phyloP scores from a whole-genome alignment of 2,797 vertebrate genomes.

The Myoxocephalus aenaeus region DNA sequence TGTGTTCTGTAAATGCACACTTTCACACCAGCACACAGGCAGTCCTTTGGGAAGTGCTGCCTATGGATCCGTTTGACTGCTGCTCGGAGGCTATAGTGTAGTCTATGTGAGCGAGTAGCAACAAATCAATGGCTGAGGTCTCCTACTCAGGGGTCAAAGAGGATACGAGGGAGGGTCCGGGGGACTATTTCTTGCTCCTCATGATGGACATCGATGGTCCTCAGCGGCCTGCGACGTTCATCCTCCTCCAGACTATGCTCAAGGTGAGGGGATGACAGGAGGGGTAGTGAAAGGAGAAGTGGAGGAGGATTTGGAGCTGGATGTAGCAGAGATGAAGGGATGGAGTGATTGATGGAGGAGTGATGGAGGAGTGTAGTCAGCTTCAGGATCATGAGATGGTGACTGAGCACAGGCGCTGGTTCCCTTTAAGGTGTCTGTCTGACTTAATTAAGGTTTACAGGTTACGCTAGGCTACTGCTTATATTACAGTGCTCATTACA shows the following conservation, averaged over 20 bases:
- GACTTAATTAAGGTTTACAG: slow-evolving; percentile 86
- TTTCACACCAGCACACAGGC: slow-evolving; percentile 29
- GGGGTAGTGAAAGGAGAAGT: slow-evolving; percentile 64
- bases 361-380: slow-evolving; percentile 54
- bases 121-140: slow-evolving; percentile 79
- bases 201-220: slow-evolving; percentile 67
- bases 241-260: slow-evolving; percentile 59
- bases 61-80: slow-evolving; percentile 75
- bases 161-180: slow-evolving; percentile 64
- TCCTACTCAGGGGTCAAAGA: slow-evolving; percentile 73
- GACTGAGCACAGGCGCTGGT: slow-evolving; percentile 52
- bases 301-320: slow-evolving; percentile 57
- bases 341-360: slow-evolving; percentile 63
- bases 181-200: slow-evolving; percentile 61
- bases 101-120: slow-evolving; percentile 71
- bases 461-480: slow-evolving; percentile 79
- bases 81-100: slow-evolving; percentile 54
- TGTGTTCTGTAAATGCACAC: slow-evolving; percentile 32
- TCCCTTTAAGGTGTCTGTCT: slow-evolving; percentile 77
- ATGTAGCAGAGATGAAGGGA: slow-evolving; percentile 62
- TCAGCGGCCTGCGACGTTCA: slow-evolving; percentile 33
- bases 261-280: slow-evolving; percentile 68
- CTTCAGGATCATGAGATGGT: slow-evolving; percentile 62
- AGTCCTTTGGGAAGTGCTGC: slow-evolving; percentile 56
- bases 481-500: slow-evolving; percentile 83